Evolutionary conservation across 2,113 vertebrate species (phyloP).

Genomic region (Peromyscus maniculatus): DNA sequence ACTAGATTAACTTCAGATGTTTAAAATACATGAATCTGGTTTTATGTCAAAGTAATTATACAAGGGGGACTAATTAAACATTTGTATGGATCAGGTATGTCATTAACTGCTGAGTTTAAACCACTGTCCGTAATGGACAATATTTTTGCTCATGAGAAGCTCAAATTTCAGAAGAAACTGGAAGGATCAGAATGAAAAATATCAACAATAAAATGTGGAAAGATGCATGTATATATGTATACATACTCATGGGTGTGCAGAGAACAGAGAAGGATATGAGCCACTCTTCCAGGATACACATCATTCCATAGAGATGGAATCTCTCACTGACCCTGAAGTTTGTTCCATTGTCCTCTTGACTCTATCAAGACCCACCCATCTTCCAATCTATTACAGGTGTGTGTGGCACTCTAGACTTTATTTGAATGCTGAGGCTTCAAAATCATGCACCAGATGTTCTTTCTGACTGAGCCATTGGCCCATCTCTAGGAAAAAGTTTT

Average conservation of each 20-base stretch:
- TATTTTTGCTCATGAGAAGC: background rate
- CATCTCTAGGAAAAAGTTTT: background rate
- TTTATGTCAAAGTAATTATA: background rate
- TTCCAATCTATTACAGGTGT: too few relatives aligned
- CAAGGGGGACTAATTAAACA: background rate
- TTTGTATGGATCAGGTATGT: background rate
- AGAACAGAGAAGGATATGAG: background rate
- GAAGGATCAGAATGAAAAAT: background rate
- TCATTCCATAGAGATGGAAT: background rate
- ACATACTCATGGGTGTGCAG: background rate
- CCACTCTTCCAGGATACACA: background rate
- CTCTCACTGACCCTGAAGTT: background rate
- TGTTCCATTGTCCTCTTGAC: background rate
- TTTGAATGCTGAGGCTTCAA: background rate
- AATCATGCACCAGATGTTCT: background rate
- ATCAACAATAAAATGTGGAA: background rate
- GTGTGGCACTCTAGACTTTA: background rate
- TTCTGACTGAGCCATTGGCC: too few relatives aligned
- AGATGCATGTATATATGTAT: background rate
- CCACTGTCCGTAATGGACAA: background rate
- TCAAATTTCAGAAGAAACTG: background rate
- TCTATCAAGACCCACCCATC: background rate
- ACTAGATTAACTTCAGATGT: background rate
- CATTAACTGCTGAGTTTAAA: background rate
- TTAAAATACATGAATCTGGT: background rate